Evolutionary conservation across 2,888 invertebrate species (phyloP).

Genomic region (Eupsilia transversa): DNA sequence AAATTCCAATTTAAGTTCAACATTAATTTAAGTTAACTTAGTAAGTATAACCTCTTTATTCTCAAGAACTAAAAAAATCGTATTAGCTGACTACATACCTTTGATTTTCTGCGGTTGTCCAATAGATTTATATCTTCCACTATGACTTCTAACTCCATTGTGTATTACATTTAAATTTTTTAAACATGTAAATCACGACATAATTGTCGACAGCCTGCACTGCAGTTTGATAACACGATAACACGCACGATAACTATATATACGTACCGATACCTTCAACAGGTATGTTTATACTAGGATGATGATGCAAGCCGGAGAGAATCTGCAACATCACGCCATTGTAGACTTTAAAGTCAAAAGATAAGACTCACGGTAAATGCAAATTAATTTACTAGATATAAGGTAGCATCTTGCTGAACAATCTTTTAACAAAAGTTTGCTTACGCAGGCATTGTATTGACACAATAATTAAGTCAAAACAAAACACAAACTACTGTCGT

Average conservation of each 20-base stretch:
- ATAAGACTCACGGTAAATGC: constrained; percentile 17
- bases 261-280: constrained; percentile 38
- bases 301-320: constrained; percentile 25
- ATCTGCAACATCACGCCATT: constrained; percentile 8
- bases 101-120: constrained; percentile 15
- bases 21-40: background rate
- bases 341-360: constrained; percentile 21
- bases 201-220: constrained; percentile 47
- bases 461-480: constrained; percentile 40
- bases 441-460: constrained; percentile 19
- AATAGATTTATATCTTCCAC: constrained; percentile 55
- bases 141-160: constrained; percentile 56
- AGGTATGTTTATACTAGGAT: constrained; percentile 27
- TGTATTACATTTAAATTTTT: constrained; percentile 33
- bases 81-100: constrained; percentile 51
- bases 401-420: constrained; percentile 29
- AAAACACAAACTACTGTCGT: constrained; percentile 22
- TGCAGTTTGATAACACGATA: constrained; percentile 59
- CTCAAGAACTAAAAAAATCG: background rate
- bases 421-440: constrained; percentile 25
- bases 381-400: background rate
- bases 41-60: constrained; percentile 50
- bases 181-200: constrained; percentile 54
- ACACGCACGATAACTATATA: constrained; percentile 37
- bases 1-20: background rate